A percentile compares a stretch with the other conserved stretches of the same genome.
These are phyloP conservation scores for Chaetops frenatus DNA, from an alignment of 2,113 vertebrate genomes.

Conservation along the genomic window DNA sequence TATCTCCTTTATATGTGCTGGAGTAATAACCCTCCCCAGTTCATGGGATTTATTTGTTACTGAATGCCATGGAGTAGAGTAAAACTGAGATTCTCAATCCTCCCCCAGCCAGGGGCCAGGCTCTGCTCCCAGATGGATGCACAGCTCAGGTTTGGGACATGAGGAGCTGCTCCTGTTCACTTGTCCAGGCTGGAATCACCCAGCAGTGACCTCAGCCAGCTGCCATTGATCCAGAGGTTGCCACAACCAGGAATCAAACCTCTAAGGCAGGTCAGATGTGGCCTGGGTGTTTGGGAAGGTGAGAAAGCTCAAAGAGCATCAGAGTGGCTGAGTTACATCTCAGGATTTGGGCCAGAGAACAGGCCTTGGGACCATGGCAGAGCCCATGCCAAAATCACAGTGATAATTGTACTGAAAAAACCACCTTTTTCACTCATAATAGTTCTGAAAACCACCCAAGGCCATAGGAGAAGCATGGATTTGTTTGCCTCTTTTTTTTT, in stretches of 20 bases:
- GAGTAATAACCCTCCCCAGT: neutral
- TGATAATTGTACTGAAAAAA: neutral
- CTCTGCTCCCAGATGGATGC: neutral
- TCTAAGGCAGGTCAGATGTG: neutral
- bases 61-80: neutral
- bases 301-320: neutral
- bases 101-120: neutral
- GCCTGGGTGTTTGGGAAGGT: neutral
- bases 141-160: neutral
- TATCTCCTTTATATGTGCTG: neutral
- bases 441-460: neutral
- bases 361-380: fast-evolving
- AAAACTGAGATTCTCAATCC: neutral
- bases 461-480: neutral
- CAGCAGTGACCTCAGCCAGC: fast-evolving
- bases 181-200: fast-evolving
- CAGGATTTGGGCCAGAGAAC: neutral
- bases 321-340: neutral
- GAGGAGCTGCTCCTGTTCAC: neutral
- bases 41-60: neutral
- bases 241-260: neutral
- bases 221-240: neutral
- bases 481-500: neutral
- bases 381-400: fast-evolving
- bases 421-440: neutral